Conservation (phyloP, 2,113 vertebrate genomes). For the Salvelinus namaycush region DNA sequence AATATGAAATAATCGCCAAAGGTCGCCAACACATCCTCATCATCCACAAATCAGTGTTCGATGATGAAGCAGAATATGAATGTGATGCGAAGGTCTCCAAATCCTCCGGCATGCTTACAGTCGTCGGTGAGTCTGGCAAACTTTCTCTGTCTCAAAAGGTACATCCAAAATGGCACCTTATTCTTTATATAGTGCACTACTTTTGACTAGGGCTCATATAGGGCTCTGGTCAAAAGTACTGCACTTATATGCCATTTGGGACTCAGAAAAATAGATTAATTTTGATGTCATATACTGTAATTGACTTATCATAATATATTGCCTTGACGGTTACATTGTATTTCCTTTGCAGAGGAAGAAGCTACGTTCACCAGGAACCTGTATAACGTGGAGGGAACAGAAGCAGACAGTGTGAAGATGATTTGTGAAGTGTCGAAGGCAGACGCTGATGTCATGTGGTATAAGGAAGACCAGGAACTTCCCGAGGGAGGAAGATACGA, state of each 20-base stretch:
- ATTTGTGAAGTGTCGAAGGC: slow-evolving; percentile 96
- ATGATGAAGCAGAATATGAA: slow-evolving; percentile 96
- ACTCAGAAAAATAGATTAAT: too few species aligned
- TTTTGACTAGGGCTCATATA: too few species aligned
- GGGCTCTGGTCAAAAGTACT: too few species aligned
- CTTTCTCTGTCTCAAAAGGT: too few species aligned
- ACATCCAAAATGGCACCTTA: too few species aligned
- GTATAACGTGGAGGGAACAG: slow-evolving; percentile 87
- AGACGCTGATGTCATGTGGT: slow-evolving; percentile 88
- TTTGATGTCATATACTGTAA: not conserved
- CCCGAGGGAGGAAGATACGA: slow-evolving; percentile 92
- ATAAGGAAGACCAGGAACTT: slow-evolving; percentile 87
- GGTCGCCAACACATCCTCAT: slow-evolving; percentile 87
- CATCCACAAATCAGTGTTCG: slow-evolving; percentile 90
- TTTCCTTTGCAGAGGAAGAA: slow-evolving; percentile 86
- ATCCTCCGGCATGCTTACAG: slow-evolving; percentile 93
- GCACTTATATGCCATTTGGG: too few species aligned
- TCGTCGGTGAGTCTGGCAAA: slow-evolving; percentile 81
- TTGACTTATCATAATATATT: not conserved
- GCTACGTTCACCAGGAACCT: slow-evolving; percentile 94
- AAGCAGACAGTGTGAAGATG: slow-evolving; percentile 90
- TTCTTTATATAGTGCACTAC: too few species aligned
- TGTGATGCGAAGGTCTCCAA: slow-evolving; percentile 91
- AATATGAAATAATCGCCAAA: slow-evolving; percentile 92
- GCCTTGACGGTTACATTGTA: not conserved